Evolutionary conservation across 2,113 vertebrate species (phyloP).

Genomic region (Takifugu bimaculatus): DNA sequence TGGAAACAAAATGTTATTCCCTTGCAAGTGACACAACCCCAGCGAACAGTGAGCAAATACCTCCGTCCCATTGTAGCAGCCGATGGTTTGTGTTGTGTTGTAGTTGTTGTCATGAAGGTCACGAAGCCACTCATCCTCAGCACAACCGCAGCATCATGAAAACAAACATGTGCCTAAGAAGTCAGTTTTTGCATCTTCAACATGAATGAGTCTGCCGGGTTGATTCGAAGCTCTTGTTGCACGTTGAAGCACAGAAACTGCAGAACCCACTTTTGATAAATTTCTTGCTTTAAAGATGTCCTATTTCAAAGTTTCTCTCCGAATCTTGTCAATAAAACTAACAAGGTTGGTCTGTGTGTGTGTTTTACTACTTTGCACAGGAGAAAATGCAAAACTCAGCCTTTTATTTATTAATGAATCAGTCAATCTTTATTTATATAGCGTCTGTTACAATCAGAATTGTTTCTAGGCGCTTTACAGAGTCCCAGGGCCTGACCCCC

Average conservation of each 20-base stretch:
- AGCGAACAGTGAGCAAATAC: constrained; percentile 48
- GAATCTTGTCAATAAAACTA: constrained; percentile 51
- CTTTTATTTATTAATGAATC: no score
- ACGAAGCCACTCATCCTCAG: constrained; percentile 9
- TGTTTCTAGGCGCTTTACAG: no score
- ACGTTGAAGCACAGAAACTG: constrained; percentile 44
- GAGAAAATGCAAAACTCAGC: no score
- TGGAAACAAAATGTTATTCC: constrained; percentile 23
- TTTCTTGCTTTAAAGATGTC: constrained; percentile 1
- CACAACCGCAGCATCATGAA: constrained; percentile 13
- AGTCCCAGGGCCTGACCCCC: no score
- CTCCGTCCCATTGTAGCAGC: constrained; percentile 30
- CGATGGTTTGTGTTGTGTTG: constrained; percentile 24
- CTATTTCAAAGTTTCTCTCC: constrained; percentile 29
- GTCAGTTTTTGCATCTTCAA: constrained; percentile 9
- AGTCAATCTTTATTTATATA: no score
- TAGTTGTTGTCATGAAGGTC: constrained; percentile 31
- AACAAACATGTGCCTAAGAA: constrained; percentile 22
- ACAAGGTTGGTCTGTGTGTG: constrained; percentile 1
- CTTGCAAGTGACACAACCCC: constrained; percentile 44
- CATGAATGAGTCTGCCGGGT: neutral
- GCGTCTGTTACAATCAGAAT: no score
- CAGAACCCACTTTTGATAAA: constrained; percentile 23
- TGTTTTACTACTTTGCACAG: no score
- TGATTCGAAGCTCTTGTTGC: constrained; percentile 5